Percentiles rank a stretch among this genome's conserved stretches.
phyloP scores from a whole-genome alignment of 2,888 invertebrate species.

The Sericinus montela region DNA sequence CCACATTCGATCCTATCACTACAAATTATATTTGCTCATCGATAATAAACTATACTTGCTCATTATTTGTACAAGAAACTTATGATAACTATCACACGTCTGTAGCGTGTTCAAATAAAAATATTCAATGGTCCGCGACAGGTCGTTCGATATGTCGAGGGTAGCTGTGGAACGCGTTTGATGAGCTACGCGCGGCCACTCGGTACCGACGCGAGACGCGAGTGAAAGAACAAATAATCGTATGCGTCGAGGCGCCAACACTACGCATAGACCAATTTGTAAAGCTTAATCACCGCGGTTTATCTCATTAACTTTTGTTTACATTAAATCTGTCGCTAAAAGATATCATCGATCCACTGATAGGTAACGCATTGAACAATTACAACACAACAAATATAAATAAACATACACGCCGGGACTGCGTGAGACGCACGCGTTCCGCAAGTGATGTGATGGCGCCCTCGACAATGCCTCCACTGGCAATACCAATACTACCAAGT shows the following conservation, averaged over 20 bases:
- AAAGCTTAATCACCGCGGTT: conserved; percentile 45
- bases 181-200: conserved; percentile 26
- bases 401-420: conserved; percentile 46
- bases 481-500: conserved; percentile 25
- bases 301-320: conserved; percentile 49
- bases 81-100: conserved; percentile 53
- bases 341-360: conserved; percentile 27
- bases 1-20: conserved; percentile 33
- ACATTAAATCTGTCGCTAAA: conserved; percentile 27
- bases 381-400: conserved; percentile 44
- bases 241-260: conserved; percentile 25
- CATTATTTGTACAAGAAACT: conserved; percentile 46
- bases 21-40: conserved; percentile 37
- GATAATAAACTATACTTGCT: conserved; percentile 21
- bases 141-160: conserved; percentile 32
- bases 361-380: conserved; percentile 45
- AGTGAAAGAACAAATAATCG: conserved; percentile 13
- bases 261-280: conserved; percentile 47
- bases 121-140: conserved; percentile 10
- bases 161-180: conserved; percentile 28
- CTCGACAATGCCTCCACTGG: conserved; percentile 32
- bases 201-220: conserved; percentile 32
- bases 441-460: conserved; percentile 54
- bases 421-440: conserved; percentile 61
- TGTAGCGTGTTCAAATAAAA: conserved; percentile 30